Base-by-base conservation (phyloP, 2,888 invertebrate species). In the Megastigmus dorsalis region DNA sequence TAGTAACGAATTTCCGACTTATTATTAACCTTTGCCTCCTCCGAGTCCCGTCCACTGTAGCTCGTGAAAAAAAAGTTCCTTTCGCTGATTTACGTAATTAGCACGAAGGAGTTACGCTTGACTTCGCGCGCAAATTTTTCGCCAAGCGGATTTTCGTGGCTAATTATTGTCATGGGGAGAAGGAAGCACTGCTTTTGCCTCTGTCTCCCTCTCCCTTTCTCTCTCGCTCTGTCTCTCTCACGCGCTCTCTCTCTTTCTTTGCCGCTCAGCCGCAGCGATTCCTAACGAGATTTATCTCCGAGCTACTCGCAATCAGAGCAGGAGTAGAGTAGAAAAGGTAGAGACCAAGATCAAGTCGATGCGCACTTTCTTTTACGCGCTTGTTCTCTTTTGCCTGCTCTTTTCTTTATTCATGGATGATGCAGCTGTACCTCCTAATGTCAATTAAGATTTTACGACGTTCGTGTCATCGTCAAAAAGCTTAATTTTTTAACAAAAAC, bases 1-100 rank as follows among this genome's bases (percentile, higher is more conserved):
- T 74, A 68, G 74, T 74, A 55, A 68, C 48, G 73, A 59, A 38
- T 65, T 72, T 41, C 38, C 60, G 54, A 68, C 67, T 74, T 54
- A 50, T 74, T 69, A 69, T 69, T 69, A 66, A 59, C 50, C 48
- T 54, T 18, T 30, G n/a, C 6, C 50, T 36, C n/a, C n/a, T 28
- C 23, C 10, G 36, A 26, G 26, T 20, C 26, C 4, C 10, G n/a
- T n/a, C n/a, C n/a, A n/a, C n/a, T n/a, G n/a, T n/a, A n/a, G n/a
- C n/a, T n/a, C n/a, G n/a, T n/a, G 5, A 28, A 13, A n/a, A 67
- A 67, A 60, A 66, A 59, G 48, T 30, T 67, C 23, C 13, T 23
- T 30, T 23, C 20, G 9, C 13, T 59, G 38, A 43, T 66, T 73
- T 66, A 60, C 50, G 65, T 57, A 72, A 72, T 65, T 54, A 73